phyloP scores from a whole-genome alignment of 2,113 vertebrate genomes.

The Otolemur garnettii region DNA sequence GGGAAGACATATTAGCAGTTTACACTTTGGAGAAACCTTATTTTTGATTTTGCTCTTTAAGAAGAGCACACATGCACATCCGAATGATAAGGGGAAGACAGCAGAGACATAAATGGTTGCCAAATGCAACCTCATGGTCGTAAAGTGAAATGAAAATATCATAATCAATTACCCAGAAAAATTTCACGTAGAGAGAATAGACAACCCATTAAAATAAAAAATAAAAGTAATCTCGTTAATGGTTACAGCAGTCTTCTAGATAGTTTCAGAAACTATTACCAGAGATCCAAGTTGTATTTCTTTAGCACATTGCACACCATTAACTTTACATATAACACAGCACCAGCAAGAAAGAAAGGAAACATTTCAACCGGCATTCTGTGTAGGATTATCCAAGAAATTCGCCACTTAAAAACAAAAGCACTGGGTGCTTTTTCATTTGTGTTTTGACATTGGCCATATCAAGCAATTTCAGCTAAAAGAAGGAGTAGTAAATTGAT shows the following conservation, averaged over 20 bases:
- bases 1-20: neutral
- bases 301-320: slow-evolving; percentile 55
- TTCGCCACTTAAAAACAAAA: neutral
- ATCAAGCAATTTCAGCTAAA: slow-evolving; percentile 30
- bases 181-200: neutral
- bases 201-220: slow-evolving; percentile 60
- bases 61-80: neutral
- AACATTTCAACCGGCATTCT: neutral
- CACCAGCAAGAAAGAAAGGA: slow-evolving; percentile 36
- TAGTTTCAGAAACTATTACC: slow-evolving; percentile 61
- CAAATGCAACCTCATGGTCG: neutral
- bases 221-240: slow-evolving; percentile 56
- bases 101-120: neutral
- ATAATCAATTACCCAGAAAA: slow-evolving; percentile 59
- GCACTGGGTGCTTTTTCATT: neutral
- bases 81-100: neutral
- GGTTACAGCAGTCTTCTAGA: neutral
- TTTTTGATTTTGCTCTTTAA: slow-evolving; percentile 30
- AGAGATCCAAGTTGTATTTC: slow-evolving; percentile 54
- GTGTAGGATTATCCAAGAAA: slow-evolving; percentile 34
- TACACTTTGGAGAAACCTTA: neutral
- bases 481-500: slow-evolving; percentile 9
- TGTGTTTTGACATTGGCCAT: neutral
- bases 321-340: slow-evolving; percentile 58
- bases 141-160: slow-evolving; percentile 18